Base-by-base conservation (phyloP, 2,113 vertebrate genomes). In the Strigops habroptila region DNA sequence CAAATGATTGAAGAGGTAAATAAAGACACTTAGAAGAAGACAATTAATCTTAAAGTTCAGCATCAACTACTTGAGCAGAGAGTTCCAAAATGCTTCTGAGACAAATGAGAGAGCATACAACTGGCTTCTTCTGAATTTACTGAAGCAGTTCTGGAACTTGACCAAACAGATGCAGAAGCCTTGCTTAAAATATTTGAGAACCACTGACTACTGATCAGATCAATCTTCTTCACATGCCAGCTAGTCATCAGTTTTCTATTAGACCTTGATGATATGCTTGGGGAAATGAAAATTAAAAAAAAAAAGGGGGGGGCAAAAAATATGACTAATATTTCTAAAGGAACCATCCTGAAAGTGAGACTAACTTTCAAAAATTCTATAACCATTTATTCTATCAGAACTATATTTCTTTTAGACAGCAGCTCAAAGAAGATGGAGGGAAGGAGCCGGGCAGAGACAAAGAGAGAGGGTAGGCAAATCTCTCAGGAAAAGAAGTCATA, bases 1-100 rank as follows among this genome's bases (percentile, higher is more conserved):
- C 62, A 89, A 86, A 93, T 91, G 93, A 91, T 93, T 78, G 86
- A 96, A 92, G 73, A 95, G 60, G 44, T 76, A 43, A 94, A 89
- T 55, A 89, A 92, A 87, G 77, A 84, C 48, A 75, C 24, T 59
- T 49, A 93, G 39, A 64, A 91, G 67, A 91, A 90, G 65, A 68
- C 30, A 88, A 8, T 88, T 78, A 49, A 94, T 91, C 83, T 84
- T 69, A 67, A 91, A 86, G 59, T 92, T 93, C 46, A 35, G n/a
- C 44, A 51, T 24, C 14, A 37, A 41, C 15, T 67, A 8, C 51
- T 83, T 82, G 39, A 84, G 31, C 62, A 76, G 69, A 30, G 10
- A 87, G 55, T 16, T 88, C 62, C 35, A 75, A 92, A 88, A 84
- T 31, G 24, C 33, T 86, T 82, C 81, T 52, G 69, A 93, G 51